Evolutionary conservation across 2,113 vertebrate species (phyloP).

Genomic region (Callipepla squamata): DNA sequence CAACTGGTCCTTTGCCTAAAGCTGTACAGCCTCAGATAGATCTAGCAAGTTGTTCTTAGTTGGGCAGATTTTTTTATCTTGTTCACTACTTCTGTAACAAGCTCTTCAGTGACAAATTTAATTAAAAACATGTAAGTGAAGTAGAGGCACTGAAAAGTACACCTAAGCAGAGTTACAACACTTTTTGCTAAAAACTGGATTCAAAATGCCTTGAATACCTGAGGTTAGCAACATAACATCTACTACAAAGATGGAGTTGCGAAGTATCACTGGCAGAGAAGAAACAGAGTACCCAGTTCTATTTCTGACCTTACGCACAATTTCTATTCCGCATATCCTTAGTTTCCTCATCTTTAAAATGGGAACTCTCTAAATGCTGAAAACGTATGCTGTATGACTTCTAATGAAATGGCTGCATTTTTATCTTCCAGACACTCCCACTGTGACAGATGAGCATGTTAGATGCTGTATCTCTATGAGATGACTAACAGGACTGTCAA

Average conservation of each 20-base stretch:
- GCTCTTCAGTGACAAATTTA: background rate
- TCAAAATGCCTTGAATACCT: background rate
- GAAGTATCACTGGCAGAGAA: background rate
- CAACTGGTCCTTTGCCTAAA: background rate
- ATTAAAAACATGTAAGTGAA: background rate
- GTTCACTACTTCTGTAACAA: background rate
- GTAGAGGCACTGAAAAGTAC: background rate
- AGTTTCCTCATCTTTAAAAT: background rate
- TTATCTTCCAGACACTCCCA: background rate
- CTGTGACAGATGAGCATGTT: background rate
- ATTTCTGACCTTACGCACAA: background rate
- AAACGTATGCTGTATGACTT: background rate
- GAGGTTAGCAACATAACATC: background rate
- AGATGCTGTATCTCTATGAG: background rate
- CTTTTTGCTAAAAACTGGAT: background rate
- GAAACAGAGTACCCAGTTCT: background rate
- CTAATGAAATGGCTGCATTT: background rate
- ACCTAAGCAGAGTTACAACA: background rate
- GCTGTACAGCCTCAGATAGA: background rate
- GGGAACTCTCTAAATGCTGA: background rate
- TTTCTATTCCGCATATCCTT: background rate
- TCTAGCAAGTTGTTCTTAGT: background rate
- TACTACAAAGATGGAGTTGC: too few species aligned
- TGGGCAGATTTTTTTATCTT: background rate
- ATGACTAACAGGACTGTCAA: conserved; percentile 25